Conservation (phyloP, 2,888 invertebrate genomes). For the Flexamia atlantica region DNA sequence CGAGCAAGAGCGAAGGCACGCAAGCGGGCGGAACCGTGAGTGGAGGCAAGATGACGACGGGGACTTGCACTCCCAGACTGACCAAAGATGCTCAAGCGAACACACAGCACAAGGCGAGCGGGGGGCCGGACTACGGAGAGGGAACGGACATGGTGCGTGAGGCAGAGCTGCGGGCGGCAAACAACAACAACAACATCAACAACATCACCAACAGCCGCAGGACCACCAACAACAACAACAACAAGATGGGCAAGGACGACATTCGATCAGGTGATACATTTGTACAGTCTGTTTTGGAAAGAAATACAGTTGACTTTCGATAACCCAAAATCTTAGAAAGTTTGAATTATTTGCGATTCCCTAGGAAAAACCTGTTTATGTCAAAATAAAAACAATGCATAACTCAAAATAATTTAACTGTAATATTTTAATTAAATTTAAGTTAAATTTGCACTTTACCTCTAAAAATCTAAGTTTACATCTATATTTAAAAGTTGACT, state of each 20-base stretch:
- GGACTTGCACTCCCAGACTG: slow-evolving; percentile 71
- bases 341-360: too few relatives aligned
- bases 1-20: slow-evolving; percentile 87
- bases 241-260: slow-evolving; percentile 70
- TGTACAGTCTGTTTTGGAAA: too few relatives aligned
- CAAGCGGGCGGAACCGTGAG: slow-evolving; percentile 81
- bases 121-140: slow-evolving; percentile 76
- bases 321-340: too few relatives aligned
- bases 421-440: too few relatives aligned
- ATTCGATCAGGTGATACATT: slow-evolving; percentile 60
- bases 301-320: too few relatives aligned
- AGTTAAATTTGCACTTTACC: too few relatives aligned
- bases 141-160: slow-evolving; percentile 84
- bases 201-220: slow-evolving; percentile 81
- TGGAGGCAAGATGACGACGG: slow-evolving; percentile 70
- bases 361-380: too few relatives aligned
- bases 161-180: slow-evolving; percentile 81
- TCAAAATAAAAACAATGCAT: too few relatives aligned
- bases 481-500: too few relatives aligned
- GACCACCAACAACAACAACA: slow-evolving; percentile 68
- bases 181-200: slow-evolving; percentile 83
- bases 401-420: too few relatives aligned
- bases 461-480: too few relatives aligned
- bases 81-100: slow-evolving; percentile 67
- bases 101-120: slow-evolving; percentile 59